Evolutionary conservation across 2,888 invertebrate genomes (phyloP), one percentile per base, ranked within the genome.

Genomic region (Drosophila melanocephala): DNA sequence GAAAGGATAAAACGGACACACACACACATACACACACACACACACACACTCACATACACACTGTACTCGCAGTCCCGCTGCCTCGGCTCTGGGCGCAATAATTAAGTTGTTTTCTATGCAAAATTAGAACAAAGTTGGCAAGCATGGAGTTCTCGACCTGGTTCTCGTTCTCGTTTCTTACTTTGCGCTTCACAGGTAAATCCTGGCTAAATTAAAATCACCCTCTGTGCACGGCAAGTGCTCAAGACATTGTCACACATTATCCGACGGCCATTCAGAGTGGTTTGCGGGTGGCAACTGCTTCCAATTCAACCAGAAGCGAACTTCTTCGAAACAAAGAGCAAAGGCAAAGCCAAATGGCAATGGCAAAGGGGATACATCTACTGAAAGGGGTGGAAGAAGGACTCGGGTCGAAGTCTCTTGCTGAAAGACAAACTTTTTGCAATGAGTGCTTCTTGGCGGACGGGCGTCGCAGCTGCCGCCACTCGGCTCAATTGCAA

Each of bases 401-500:
- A 47, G 44, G 42, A 44, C 32, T 52, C n/a, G 19, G 30, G 52
- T 51, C 35, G n/a, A 33, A n/a, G 42, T 42, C 35, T 19, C 53
- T 51, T 26, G 63, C 59, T 61, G 51, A 30, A 81, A 73, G 81
- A 71, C 81, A 81, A 81, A 81, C 56, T 82, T 81, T 81, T 68
- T 73, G 63, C 75, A 62, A 65, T 62, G 60, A 50, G 77, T 39
- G 62, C 64, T 64, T 56, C 66, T 68, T 76, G 63, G 59, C 59
- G 51, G 42, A 39, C 67, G 56, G 68, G 44, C 51, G 72, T 61
- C 69, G 64, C 84, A 86, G 73, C 75, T 78, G 75, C 70, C 83
- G 75, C 76, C 81, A 72, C 79, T 88, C 82, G 88, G 89, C 91
- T 92, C 92, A 91, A 92, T 93, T 92, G 91, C 92, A 93, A 93